A percentile compares a stretch with the other conserved stretches of the same genome.
Evolutionary conservation across 2,797 vertebrate species (phyloP).

Genomic region (Clamator glandarius): DNA sequence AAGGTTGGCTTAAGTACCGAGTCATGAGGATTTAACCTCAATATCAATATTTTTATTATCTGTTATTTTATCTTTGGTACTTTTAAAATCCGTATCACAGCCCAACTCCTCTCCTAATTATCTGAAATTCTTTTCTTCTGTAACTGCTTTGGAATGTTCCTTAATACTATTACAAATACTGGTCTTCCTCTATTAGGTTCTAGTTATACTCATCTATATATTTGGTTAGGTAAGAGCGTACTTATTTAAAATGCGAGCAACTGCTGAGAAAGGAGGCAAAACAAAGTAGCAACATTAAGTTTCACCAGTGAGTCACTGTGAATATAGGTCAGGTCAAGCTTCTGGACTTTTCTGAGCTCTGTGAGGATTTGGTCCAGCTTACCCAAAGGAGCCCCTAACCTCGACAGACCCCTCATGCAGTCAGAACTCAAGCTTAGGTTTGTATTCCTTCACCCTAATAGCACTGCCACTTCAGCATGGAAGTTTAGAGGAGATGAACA

Average conservation of each 20-base stretch:
- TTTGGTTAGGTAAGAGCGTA: neutral
- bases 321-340: slow-evolving; percentile 17
- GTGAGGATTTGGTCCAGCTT: neutral
- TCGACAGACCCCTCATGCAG: neutral
- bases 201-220: neutral
- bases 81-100: neutral
- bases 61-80: slow-evolving; percentile 38
- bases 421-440: neutral
- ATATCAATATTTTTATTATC: slow-evolving; percentile 52
- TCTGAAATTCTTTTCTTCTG: slow-evolving; percentile 25
- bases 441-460: neutral
- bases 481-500: neutral
- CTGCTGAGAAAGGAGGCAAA: slow-evolving; percentile 23
- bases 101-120: slow-evolving; percentile 46
- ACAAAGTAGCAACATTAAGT: neutral
- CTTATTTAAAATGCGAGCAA: neutral
- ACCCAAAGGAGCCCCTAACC: neutral
- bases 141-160: slow-evolving; percentile 39
- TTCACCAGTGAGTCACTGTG: neutral
- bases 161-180: neutral
- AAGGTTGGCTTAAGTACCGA: neutral
- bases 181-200: neutral
- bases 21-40: slow-evolving; percentile 41
- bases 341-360: neutral
- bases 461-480: neutral